Conservation (phyloP, 2,113 vertebrate genomes). For the Hippocampus abdominalis region DNA sequence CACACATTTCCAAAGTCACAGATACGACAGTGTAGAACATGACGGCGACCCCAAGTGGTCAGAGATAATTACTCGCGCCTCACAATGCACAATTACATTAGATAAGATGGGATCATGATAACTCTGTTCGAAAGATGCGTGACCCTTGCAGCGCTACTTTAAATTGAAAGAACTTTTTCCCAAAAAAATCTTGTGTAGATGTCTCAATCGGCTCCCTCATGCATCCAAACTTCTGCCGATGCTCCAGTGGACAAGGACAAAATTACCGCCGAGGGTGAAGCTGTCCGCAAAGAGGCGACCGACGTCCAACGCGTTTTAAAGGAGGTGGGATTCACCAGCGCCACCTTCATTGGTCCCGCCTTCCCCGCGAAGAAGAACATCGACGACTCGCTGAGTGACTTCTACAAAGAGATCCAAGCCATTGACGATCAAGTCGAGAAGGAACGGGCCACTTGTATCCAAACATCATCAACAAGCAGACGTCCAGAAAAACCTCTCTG, state of each 20-base stretch:
- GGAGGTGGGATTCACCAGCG: slow-evolving; percentile 63
- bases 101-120: no score
- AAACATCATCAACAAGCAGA: neutral
- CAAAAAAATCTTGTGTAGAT: slow-evolving; percentile 31
- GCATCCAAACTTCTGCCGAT: neutral
- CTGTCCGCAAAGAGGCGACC: neutral
- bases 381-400: slow-evolving; percentile 65
- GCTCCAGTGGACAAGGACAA: neutral
- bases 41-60: no score
- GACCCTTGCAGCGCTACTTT: neutral
- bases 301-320: slow-evolving; percentile 38
- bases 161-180: neutral
- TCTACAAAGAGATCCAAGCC: slow-evolving; percentile 72
- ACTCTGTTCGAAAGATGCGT: no score
- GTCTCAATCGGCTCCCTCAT: slow-evolving; percentile 14
- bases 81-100: no score
- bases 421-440: slow-evolving; percentile 29
- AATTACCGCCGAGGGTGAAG: neutral
- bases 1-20: no score
- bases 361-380: slow-evolving; percentile 41
- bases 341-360: slow-evolving; percentile 65
- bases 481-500: neutral
- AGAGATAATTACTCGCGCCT: no score
- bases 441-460: neutral
- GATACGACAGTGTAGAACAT: no score